A percentile compares a stretch with the other conserved stretches of the same genome.
Evolutionary conservation across 2,797 vertebrate species (phyloP).

Genomic region (Takifugu ocellatus): DNA sequence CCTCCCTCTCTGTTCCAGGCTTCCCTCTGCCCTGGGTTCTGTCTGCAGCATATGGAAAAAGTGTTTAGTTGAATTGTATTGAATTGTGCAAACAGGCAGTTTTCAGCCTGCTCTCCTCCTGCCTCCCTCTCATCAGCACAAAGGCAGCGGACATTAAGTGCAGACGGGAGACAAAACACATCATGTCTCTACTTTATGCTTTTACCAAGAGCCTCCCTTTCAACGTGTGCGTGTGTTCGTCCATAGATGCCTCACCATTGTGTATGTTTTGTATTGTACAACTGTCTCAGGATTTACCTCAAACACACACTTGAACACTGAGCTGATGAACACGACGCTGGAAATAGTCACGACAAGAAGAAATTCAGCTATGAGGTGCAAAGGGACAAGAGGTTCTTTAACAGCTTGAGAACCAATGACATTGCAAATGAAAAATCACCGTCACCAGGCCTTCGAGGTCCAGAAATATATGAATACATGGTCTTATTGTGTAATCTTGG

Average conservation of each 20-base stretch:
- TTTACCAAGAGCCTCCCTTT: neutral
- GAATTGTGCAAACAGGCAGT: conserved; percentile 54
- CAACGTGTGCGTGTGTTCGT: neutral
- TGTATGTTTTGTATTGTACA: neutral
- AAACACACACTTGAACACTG: no score
- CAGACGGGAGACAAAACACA: conserved; percentile 2
- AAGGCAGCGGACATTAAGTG: conserved; percentile 19
- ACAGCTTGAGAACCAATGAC: no score
- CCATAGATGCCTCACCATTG: conserved; percentile 3
- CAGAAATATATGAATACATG: no score
- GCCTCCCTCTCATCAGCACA: conserved; percentile 22
- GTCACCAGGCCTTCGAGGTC: no score
- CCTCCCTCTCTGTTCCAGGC: conserved; percentile 29
- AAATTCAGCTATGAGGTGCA: no score
- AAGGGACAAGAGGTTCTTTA: no score
- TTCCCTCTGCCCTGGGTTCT: conserved; percentile 47
- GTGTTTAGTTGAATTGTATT: conserved; percentile 55
- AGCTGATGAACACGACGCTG: no score
- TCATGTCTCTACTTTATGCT: conserved; percentile 3
- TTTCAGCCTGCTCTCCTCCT: conserved; percentile 29
- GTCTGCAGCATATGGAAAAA: conserved; percentile 58
- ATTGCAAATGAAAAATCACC: no score
- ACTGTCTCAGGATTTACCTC: neutral
- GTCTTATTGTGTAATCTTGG: no score
- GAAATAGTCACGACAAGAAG: no score